Base-by-base conservation (phyloP, 2,888 invertebrate genomes). In the Ochlodes sylvanus region DNA sequence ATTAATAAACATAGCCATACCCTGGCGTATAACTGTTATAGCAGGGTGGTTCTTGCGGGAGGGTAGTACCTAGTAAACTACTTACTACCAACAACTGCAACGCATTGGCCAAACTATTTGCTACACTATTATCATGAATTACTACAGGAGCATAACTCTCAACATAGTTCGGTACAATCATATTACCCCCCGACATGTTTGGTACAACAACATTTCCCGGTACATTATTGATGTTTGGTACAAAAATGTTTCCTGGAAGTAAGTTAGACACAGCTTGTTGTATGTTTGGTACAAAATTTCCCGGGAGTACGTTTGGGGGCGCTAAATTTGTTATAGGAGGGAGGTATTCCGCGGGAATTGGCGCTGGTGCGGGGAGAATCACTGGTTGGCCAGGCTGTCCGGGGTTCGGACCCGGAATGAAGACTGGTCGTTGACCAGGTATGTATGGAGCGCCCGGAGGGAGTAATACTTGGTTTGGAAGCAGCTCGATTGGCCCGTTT, bases 81-180 rank as follows among this genome's bases (percentile, higher is more conserved):
- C 90, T 89, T 0, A 92, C 91, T 0, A 91, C 85, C 1, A 92
- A 66, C 19, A 92, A 73, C 54, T 92, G 91, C 7, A 92, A 71
- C 0, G 91, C 88, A 71, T 91, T 90, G 0, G 90, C 91, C 27
- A 92, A 68, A 57, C 87, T 90, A 60, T 87, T 90, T 0, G 90
- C 89, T 0, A 91, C 89, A 1, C 86, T 82, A 55, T 86, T 87
- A 15, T 91, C 91, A 69, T 90, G 87, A 2, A 88, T 84, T 0
- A 89, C 80, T 0, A 86, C 86, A 0, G 83, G 75, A 0, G 80
- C 63, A 10, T 76, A 12, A 21, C 57, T 21, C 4, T 42, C 21
- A 5, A 19, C 14, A 15, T 1, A n/a, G 38, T 15, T 56, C 0
- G 60, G 60, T 60, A 60, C 60, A 60, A 44, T 42, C 1, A 12